phyloP scores from a whole-genome alignment of 1,140 invertebrate species.

The Oryctes rhinoceros region DNA sequence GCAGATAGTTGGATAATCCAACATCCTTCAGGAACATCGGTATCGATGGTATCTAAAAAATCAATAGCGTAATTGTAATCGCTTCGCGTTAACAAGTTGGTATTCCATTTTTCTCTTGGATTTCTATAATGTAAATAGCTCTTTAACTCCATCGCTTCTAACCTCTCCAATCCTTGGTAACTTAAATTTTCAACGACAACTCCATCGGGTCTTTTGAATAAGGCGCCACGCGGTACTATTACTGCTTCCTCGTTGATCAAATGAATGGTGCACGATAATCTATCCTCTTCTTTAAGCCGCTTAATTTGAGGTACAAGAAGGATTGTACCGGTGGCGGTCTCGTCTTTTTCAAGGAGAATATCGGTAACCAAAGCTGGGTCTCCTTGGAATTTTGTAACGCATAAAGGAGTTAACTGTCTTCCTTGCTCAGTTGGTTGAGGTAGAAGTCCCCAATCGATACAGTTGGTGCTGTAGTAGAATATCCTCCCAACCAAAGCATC shows the following conservation, averaged over 20 bases:
- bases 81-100: slow-evolving; percentile 72
- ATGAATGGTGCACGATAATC: slow-evolving; percentile 73
- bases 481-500: slow-evolving; percentile 71
- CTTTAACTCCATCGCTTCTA: slow-evolving; percentile 70
- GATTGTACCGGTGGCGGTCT: slow-evolving; percentile 50
- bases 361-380: slow-evolving; percentile 66
- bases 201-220: slow-evolving; percentile 72
- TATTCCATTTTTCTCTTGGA: slow-evolving; percentile 74
- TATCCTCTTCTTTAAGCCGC: slow-evolving; percentile 78
- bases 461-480: slow-evolving; percentile 77
- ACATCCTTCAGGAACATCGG: slow-evolving; percentile 70
- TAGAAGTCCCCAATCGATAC: slow-evolving; percentile 73
- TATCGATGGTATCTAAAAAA: slow-evolving; percentile 77
- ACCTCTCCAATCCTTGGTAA: slow-evolving; percentile 69
- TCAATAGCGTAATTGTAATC: slow-evolving; percentile 83
- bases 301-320: slow-evolving; percentile 58
- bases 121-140: slow-evolving; percentile 74
- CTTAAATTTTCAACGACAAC: slow-evolving; percentile 71
- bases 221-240: slow-evolving; percentile 75
- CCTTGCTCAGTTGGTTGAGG: slow-evolving; percentile 69
- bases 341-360: slow-evolving; percentile 61
- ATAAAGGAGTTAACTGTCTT: slow-evolving; percentile 67
- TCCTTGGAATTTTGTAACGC: slow-evolving; percentile 65
- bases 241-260: slow-evolving; percentile 74
- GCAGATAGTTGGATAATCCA: slow-evolving; percentile 71